Conservation (phyloP, 1,140 invertebrate genomes). For the Octopus bimaculoides region DNA sequence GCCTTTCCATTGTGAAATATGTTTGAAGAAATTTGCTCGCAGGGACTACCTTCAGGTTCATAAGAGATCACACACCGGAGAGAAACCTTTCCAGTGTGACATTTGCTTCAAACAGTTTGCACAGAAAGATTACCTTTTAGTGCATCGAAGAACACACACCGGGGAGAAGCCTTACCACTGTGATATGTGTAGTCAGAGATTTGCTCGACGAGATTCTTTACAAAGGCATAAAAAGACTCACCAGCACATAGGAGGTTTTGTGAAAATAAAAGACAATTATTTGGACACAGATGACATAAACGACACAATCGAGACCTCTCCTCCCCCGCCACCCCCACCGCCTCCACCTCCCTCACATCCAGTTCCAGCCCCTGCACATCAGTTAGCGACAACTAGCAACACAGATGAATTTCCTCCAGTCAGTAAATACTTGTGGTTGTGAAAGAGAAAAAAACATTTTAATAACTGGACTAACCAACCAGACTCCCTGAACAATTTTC, state of each 20-base stretch:
- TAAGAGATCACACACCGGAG: slow-evolving; percentile 24
- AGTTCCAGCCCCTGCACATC: background rate
- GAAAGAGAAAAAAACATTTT: background rate
- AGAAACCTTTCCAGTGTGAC: slow-evolving; percentile 47
- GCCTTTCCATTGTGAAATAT: slow-evolving; percentile 34
- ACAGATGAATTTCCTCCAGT: background rate
- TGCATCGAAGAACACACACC: slow-evolving; percentile 49
- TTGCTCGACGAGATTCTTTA: slow-evolving; percentile 28
- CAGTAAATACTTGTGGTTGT: background rate
- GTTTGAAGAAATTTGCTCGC: slow-evolving; percentile 18
- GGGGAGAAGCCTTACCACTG: slow-evolving; percentile 56
- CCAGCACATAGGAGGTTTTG: background rate
- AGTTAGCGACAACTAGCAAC: background rate
- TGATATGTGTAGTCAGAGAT: slow-evolving; percentile 34
- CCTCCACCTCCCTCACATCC: no score
- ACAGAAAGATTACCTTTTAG: slow-evolving; percentile 23
- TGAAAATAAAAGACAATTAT: no score
- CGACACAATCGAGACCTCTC: no score
- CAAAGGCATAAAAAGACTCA: slow-evolving; percentile 19
- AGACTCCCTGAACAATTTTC: no score
- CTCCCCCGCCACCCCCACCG: no score
- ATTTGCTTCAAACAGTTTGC: slow-evolving; percentile 66
- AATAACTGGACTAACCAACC: no score
- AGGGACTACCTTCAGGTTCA: slow-evolving; percentile 47
- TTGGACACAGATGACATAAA: no score